A percentile compares a stretch with the other conserved stretches of the same genome.
These are phyloP conservation scores for Mycalesis mineus DNA, from an alignment of 2,888 invertebrate species.

Conservation along the genomic window DNA sequence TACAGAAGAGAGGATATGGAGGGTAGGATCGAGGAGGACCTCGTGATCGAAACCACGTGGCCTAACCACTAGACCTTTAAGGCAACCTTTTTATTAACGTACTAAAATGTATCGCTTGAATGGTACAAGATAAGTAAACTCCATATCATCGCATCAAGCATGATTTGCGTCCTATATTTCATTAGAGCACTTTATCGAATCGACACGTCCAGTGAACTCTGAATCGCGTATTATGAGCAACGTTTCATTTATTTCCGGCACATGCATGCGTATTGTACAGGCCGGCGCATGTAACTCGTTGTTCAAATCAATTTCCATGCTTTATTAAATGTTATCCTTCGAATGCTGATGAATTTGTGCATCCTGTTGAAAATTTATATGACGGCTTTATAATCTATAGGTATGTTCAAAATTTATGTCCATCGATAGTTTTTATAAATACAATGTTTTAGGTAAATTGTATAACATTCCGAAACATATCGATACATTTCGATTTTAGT, in stretches of 20 bases:
- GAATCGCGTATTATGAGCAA: neutral
- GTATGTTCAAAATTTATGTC: no score
- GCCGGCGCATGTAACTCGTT: neutral
- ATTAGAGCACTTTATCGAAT: neutral
- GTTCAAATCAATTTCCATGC: constrained; percentile 12
- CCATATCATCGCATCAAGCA: neutral
- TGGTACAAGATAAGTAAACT: neutral
- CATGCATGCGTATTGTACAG: neutral
- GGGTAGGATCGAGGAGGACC: no score
- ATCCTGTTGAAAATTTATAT: constrained; percentile 13
- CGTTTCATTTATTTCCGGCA: neutral
- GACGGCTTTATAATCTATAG: no score
- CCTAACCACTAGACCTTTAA: no score
- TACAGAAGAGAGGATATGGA: no score
- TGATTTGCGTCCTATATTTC: neutral
- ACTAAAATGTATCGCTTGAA: no score
- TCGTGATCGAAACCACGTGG: no score
- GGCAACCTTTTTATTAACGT: no score
- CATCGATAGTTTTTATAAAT: no score
- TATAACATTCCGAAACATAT: no score
- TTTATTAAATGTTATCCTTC: constrained; percentile 30
- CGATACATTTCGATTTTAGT: no score
- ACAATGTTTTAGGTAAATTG: no score
- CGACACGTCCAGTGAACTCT: neutral
- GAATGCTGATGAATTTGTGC: constrained; percentile 17